Evolutionary conservation across 2,797 vertebrate species (phyloP).

Genomic region (Trichosurus vulpecula): DNA sequence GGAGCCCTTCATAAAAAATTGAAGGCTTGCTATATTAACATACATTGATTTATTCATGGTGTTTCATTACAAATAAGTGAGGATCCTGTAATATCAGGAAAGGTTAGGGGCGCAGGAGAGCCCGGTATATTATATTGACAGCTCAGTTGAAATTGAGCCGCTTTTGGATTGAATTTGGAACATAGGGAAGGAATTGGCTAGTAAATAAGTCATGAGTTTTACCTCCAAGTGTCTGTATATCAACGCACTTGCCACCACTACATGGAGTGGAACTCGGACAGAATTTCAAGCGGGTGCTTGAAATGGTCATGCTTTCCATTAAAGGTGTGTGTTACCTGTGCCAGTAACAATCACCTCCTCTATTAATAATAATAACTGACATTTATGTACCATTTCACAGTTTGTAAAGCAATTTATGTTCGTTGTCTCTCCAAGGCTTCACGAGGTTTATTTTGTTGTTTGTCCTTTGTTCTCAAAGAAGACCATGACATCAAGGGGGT

Average conservation of each 20-base stretch:
- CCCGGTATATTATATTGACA: slow-evolving; percentile 85
- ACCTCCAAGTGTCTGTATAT: slow-evolving; percentile 73
- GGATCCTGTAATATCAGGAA: slow-evolving; percentile 84
- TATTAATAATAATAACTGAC: not conserved
- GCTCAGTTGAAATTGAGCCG: slow-evolving; percentile 81
- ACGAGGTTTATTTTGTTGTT: not conserved
- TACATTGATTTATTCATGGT: slow-evolving; percentile 90
- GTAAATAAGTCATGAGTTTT: slow-evolving; percentile 87
- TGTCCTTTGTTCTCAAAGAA: not conserved
- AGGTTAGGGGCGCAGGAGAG: slow-evolving; percentile 83
- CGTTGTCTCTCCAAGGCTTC: not conserved
- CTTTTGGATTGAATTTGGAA: slow-evolving; percentile 85
- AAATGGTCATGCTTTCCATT: not conserved
- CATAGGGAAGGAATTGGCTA: slow-evolving; percentile 78
- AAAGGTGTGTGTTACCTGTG: not conserved
- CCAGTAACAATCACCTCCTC: not conserved
- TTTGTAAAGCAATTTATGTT: not conserved
- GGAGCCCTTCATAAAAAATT: slow-evolving; percentile 85
- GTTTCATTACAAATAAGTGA: slow-evolving; percentile 89
- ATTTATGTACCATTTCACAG: not conserved
- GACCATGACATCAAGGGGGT: not conserved
- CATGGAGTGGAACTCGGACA: slow-evolving; percentile 18
- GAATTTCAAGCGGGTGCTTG: slow-evolving; percentile 64
- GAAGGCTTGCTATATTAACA: slow-evolving; percentile 87
- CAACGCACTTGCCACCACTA: slow-evolving; percentile 59